Evolutionary conservation across 2,797 vertebrate species (phyloP).

Genomic region (Columba guinea): DNA sequence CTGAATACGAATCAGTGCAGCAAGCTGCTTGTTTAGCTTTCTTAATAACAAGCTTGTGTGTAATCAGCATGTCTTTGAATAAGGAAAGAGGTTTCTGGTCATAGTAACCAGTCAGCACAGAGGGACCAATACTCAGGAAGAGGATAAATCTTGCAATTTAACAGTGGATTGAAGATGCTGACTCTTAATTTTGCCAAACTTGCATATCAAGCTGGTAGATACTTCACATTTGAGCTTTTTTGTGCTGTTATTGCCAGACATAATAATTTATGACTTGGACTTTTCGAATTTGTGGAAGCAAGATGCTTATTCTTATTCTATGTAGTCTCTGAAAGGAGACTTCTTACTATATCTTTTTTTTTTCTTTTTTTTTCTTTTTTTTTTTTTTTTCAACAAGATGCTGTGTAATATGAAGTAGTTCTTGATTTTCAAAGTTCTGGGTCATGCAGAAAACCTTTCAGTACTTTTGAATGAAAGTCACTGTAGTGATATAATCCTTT

Average conservation of each 20-base stretch:
- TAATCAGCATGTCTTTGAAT: not conserved
- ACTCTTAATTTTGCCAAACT: not conserved
- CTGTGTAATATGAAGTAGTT: not conserved
- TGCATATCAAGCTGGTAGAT: not conserved
- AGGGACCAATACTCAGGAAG: not conserved
- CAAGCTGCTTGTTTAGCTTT: not conserved
- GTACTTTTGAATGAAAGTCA: not conserved
- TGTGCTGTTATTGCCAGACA: not conserved
- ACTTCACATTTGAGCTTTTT: not conserved
- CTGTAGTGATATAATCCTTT: not conserved
- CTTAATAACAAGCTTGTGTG: not conserved
- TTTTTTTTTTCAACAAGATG: not conserved
- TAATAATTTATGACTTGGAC: accelerated
- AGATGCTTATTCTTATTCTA: not conserved
- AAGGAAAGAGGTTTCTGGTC: not conserved
- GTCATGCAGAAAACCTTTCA: not conserved
- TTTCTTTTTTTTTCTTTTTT: too few species aligned
- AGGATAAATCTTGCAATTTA: not conserved
- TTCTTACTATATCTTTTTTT: not conserved
- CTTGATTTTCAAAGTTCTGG: not conserved
- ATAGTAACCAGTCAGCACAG: not conserved
- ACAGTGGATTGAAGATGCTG: not conserved
- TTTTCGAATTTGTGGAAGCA: not conserved
- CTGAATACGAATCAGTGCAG: not conserved
- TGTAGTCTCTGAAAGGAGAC: not conserved